Conservation (phyloP, 1,140 invertebrate genomes). For the Physella acuta region DNA sequence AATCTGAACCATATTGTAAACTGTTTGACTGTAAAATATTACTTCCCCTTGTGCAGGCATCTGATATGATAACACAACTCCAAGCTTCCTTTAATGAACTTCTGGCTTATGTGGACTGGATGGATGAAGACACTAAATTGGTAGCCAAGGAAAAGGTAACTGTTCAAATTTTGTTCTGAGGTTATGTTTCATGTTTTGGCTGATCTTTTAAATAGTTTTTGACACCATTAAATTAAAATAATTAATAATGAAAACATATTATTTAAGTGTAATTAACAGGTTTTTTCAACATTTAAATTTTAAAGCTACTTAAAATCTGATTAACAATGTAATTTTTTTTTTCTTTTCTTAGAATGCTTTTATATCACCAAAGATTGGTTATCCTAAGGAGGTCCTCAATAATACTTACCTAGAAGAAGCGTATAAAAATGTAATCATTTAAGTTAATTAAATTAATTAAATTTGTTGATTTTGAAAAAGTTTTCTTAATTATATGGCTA, state of each 20-base stretch:
- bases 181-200: background rate
- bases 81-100: constrained; percentile 83
- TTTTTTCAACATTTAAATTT: background rate
- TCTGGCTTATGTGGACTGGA: constrained; percentile 82
- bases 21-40: background rate
- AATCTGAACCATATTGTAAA: background rate
- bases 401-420: constrained; percentile 74
- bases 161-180: background rate
- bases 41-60: too few relatives aligned
- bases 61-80: constrained; percentile 86
- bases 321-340: too few relatives aligned
- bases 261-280: background rate
- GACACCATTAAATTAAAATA: too few relatives aligned
- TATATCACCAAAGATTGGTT: constrained; percentile 68
- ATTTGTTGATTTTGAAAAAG: too few relatives aligned
- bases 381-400: constrained; percentile 49
- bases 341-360: constrained; percentile 72
- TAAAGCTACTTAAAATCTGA: too few relatives aligned
- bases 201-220: background rate
- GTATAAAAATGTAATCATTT: constrained; percentile 71
- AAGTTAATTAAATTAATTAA: too few relatives aligned
- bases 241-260: too few relatives aligned
- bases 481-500: too few relatives aligned
- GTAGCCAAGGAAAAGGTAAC: constrained; percentile 77
- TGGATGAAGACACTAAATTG: constrained; percentile 81